A percentile compares a stretch with the other conserved stretches of the same genome.
These are phyloP conservation scores for Phyllopteryx taeniolatus DNA, from an alignment of 2,113 vertebrate species.

Conservation along the genomic window DNA sequence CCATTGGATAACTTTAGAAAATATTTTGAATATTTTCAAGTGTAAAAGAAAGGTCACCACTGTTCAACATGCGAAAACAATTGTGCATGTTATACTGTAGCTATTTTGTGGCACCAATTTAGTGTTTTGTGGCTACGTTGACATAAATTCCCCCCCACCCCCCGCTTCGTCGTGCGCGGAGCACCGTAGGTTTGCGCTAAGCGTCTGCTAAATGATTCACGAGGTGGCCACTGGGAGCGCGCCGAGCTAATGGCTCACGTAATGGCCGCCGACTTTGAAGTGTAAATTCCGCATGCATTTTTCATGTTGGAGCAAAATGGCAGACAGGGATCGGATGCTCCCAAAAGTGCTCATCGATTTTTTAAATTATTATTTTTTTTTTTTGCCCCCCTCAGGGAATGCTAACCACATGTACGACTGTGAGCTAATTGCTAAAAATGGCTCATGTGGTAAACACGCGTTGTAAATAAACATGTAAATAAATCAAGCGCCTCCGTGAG, in stretches of 20 bases:
- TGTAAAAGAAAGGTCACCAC: no score
- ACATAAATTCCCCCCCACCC: no score
- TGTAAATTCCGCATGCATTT: conserved; percentile 68
- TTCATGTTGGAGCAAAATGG: conserved; percentile 60
- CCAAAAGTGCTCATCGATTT: conserved; percentile 50
- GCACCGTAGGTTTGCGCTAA: not conserved
- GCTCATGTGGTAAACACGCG: conserved; percentile 73
- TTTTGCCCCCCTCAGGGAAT: conserved; percentile 51
- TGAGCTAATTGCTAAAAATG: not conserved
- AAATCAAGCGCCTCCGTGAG: conserved; percentile 80
- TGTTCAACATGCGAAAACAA: no score
- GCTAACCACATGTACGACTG: conserved; percentile 84
- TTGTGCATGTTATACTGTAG: not conserved
- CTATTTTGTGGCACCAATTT: not conserved
- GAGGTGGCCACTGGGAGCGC: conserved; percentile 57
- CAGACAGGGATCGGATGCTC: conserved; percentile 14
- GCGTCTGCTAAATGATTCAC: conserved; percentile 68
- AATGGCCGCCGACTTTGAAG: conserved; percentile 66
- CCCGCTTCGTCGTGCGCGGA: not conserved
- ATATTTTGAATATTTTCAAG: no score
- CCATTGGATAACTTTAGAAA: no score
- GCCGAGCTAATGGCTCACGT: conserved; percentile 62
- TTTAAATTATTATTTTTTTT: conserved; percentile 22
- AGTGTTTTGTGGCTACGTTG: not conserved
- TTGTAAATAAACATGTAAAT: conserved; percentile 78